Evolutionary conservation across 1,140 invertebrate species (phyloP), one percentile per base, ranked within the genome.

Genomic region (Drosophila aff.): DNA sequence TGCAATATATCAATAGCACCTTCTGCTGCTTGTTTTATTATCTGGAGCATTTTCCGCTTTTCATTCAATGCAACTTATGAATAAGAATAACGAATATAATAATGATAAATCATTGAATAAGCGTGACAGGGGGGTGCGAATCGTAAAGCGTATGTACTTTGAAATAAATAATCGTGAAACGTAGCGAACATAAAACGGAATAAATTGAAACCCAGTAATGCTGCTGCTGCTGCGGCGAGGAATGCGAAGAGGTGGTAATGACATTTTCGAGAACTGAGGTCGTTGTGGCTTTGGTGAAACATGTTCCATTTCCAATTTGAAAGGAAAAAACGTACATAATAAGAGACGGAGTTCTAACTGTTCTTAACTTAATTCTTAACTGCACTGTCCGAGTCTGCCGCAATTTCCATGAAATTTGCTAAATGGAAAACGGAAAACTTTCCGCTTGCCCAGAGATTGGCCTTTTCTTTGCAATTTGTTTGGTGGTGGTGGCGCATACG

Each of bases 131-230:
- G 23, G 23, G 13, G 38, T 7, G 64, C 26, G 40, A 2, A 36
- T 72, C 68, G 64, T 72, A 72, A 69, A 69, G 57, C 43, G 50
- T 57, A 41, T 49, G 63, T 47, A 57, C 47, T 57, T 57, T 13
- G 43, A 69, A 69, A 69, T 69, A 72, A 72, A 68, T 58, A 72
- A 33, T 55, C 63, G 23, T 71, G 40, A 67, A 71, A 67, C 63
- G 67, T 55, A 55, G 38, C 47, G 41, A 6, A 38, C 67, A 67
- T 71, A 55, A 71, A 71, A 40, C 11, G 47, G 52, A 53, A 53
- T 66, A 38, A 69, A 69, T 69, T 68, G 49, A 71, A 71, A 55
- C n/a, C 15, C 44, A 31, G 13, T 16, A 40, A 7, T 28, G 21
- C 16, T 21, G 18, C 4, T 28, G 28, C 11, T 52, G 5, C 21